These are phyloP conservation scores for Cabera pusaria DNA, from an alignment of 2,888 invertebrate species.

Conservation along the genomic window DNA sequence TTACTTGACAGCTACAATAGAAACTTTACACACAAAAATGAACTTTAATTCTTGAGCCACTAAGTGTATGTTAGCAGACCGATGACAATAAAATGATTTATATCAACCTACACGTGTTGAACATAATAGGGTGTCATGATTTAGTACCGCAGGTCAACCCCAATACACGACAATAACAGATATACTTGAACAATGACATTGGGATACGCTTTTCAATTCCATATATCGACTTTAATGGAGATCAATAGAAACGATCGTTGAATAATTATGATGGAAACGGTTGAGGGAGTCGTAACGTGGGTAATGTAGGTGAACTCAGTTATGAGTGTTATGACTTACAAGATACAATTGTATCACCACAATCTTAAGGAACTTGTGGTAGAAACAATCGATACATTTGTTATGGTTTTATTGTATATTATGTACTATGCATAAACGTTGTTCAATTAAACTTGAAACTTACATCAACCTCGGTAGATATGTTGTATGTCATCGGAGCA, in stretches of 20 bases:
- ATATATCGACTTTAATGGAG: neutral
- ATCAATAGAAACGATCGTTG: constrained; percentile 4
- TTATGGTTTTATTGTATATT: too few relatives aligned
- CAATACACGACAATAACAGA: constrained; percentile 12
- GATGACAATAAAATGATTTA: constrained; percentile 15
- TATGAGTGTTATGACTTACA: too few relatives aligned
- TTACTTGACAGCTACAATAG: constrained; percentile 8
- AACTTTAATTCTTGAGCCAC: neutral
- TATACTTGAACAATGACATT: constrained; percentile 8
- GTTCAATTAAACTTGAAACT: too few relatives aligned
- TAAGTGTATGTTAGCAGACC: constrained; percentile 6
- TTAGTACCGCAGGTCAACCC: constrained; percentile 17
- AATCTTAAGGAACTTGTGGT: too few relatives aligned
- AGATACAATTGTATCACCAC: too few relatives aligned
- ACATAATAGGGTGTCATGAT: constrained; percentile 20
- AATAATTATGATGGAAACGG: too few relatives aligned
- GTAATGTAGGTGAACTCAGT: too few relatives aligned
- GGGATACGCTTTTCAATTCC: constrained; percentile 6
- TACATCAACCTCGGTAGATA: too few relatives aligned
- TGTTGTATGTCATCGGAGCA: too few relatives aligned
- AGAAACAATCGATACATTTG: too few relatives aligned
- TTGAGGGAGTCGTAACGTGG: too few relatives aligned
- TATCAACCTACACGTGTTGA: constrained; percentile 15
- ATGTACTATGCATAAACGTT: too few relatives aligned
- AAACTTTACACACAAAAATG: constrained; percentile 8